Evolutionary conservation across 2,888 invertebrate species (phyloP), one percentile per base, ranked within the genome.

Genomic region (Pyrgus malvae): DNA sequence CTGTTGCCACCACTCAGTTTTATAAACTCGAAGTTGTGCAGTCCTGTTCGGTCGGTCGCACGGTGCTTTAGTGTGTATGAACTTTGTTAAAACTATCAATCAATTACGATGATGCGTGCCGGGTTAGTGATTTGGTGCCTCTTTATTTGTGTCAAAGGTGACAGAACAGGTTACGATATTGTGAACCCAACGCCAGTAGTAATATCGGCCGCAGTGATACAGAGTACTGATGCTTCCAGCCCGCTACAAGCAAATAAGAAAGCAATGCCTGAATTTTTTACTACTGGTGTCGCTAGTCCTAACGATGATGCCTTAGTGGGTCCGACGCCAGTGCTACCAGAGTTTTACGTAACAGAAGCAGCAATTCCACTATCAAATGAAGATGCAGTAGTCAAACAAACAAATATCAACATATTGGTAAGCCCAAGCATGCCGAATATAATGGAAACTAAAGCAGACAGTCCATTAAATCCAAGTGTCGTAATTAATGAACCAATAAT

Each of bases 21-120:
- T 41, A 17, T 33, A 40, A 59, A 17, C 44, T 64, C 57, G 55
- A 56, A 63, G 64, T 59, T 60, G 50, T 63, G 57, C 72, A 74
- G 71, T 72, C 69, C 58, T 62, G 70, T 67, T 68, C 59, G 27
- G 60, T 50, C 65, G 59, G 56, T 55, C 63, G 58, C 9, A 35
- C 57, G 49, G 62, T 33, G 63, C 60, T 67, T 68, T 65, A 60
- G 70, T 66, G 67, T 60, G 58, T 50, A 53, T 41, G 48, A 19
- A 44, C 29, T 37, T 37, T 29, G 8, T 27, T 29, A 17, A 27
- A 37, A 37, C 16, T 37, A 23, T 37, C 5, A 11, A 17, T 50
- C 23, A 12, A 50, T 17, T 2, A 35, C 5, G 7, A 35, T 42
- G 3, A 16, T 14, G 27, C 27, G 27, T 51, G 23, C 9, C 12